Percentiles rank a stretch among this genome's conserved stretches.
These are phyloP conservation scores for Tenthredo livida DNA, from an alignment of 2,888 invertebrate genomes.

Conservation along the genomic window DNA sequence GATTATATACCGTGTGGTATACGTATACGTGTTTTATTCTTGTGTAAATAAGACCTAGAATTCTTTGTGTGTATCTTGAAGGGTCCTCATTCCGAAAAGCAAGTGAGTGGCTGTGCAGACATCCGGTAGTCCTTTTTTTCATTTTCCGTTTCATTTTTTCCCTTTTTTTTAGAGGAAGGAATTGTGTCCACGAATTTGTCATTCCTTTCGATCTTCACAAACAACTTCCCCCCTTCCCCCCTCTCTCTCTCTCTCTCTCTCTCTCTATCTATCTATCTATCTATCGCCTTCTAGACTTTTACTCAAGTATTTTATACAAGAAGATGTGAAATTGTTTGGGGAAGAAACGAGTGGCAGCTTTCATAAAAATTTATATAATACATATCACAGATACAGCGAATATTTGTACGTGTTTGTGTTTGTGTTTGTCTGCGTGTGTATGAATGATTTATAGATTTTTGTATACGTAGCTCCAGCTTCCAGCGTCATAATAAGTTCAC, in stretches of 20 bases:
- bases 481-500: neutral
- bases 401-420: neutral
- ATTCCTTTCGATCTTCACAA: slow-evolving; percentile 46
- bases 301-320: neutral
- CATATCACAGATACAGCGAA: no score
- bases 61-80: neutral
- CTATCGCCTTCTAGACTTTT: neutral
- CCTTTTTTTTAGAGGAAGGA: slow-evolving; percentile 41
- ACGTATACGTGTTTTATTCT: neutral
- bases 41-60: neutral
- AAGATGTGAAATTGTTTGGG: neutral
- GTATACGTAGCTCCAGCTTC: neutral
- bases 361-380: neutral
- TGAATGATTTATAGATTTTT: neutral
- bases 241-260: neutral
- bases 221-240: neutral
- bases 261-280: neutral
- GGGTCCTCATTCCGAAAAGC: neutral
- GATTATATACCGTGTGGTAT: slow-evolving; percentile 60
- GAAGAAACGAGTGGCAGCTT: neutral
- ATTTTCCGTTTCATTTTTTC: neutral
- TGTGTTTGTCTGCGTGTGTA: neutral
- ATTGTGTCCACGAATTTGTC: slow-evolving; percentile 57
- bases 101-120: neutral
- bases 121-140: neutral